Evolutionary conservation across 2,797 vertebrate species (phyloP).

Genomic region (Oreochromis mossambicus): DNA sequence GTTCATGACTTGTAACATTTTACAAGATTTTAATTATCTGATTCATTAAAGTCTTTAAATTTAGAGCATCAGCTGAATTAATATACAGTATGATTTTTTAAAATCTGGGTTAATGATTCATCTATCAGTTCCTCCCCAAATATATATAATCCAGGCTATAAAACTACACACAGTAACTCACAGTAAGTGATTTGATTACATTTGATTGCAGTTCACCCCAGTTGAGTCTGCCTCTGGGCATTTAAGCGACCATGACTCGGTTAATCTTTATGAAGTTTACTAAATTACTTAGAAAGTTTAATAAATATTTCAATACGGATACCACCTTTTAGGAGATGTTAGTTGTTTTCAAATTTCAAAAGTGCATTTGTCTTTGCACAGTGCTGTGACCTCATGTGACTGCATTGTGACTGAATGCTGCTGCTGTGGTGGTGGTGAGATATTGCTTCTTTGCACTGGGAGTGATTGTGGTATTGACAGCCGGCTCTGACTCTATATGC

Average conservation of each 20-base stretch:
- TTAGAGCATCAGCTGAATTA: neutral
- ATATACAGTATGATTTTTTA: neutral
- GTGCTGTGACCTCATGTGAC: neutral
- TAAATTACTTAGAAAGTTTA: neutral
- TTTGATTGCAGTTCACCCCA: neutral
- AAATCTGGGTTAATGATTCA: neutral
- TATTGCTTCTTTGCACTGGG: slow-evolving; percentile 7
- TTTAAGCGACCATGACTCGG: neutral
- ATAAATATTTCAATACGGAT: neutral
- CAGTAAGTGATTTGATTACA: neutral
- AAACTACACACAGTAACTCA: neutral
- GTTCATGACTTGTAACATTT: neutral
- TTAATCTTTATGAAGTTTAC: neutral
- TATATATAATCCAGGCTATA: neutral
- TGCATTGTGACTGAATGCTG: neutral
- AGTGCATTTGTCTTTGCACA: neutral
- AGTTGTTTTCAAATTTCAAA: neutral
- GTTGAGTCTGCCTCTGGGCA: neutral
- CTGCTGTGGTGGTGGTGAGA: slow-evolving; percentile 8
- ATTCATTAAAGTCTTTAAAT: neutral
- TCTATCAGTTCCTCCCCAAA: neutral
- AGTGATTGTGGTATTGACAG: slow-evolving; percentile 2
- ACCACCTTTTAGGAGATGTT: neutral
- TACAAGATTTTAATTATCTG: neutral
- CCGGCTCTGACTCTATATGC: slow-evolving; percentile 38